These are phyloP conservation scores for Dasysyrphus albostriatus DNA, from an alignment of 2,888 invertebrate genomes.

Conservation along the genomic window DNA sequence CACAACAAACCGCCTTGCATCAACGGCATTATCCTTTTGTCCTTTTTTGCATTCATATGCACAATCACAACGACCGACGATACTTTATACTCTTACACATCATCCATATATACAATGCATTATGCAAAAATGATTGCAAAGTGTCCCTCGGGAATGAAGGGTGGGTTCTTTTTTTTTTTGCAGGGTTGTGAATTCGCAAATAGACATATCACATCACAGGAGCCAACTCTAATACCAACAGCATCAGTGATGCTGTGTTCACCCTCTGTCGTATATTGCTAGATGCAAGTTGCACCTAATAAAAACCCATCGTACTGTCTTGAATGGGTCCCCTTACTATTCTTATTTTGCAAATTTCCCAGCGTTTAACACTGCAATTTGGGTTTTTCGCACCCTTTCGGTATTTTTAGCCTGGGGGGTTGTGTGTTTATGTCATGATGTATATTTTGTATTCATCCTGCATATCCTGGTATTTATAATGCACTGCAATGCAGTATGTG, in stretches of 20 bases:
- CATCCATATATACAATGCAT: slow-evolving; percentile 17
- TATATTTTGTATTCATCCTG: slow-evolving; percentile 24
- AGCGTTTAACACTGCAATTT: slow-evolving; percentile 75
- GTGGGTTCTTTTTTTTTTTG: slow-evolving; percentile 4
- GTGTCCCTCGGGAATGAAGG: slow-evolving; percentile 47
- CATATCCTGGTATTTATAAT: slow-evolving; percentile 48
- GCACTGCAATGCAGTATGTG: slow-evolving; percentile 69
- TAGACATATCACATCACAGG: slow-evolving; percentile 70
- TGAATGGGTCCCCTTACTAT: slow-evolving; percentile 14
- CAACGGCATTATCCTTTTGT: slow-evolving; percentile 17
- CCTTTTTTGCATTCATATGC: slow-evolving; percentile 48
- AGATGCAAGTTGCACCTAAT: slow-evolving; percentile 71
- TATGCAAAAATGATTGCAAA: slow-evolving; percentile 62
- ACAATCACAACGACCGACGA: slow-evolving; percentile 4
- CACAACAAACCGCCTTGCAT: slow-evolving; percentile 68
- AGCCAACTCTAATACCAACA: background rate
- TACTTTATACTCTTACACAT: slow-evolving; percentile 16
- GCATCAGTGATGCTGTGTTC: slow-evolving; percentile 34
- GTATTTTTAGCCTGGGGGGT: slow-evolving; percentile 38
- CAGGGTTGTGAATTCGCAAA: slow-evolving; percentile 60
- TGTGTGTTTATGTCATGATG: slow-evolving; percentile 48
- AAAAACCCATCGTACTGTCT: slow-evolving; percentile 42
- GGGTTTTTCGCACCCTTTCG: slow-evolving; percentile 71
- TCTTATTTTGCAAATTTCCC: slow-evolving; percentile 56
- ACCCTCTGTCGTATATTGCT: slow-evolving; percentile 33